Conservation (phyloP, 2,113 vertebrate species). For the Macquaria australasica region DNA sequence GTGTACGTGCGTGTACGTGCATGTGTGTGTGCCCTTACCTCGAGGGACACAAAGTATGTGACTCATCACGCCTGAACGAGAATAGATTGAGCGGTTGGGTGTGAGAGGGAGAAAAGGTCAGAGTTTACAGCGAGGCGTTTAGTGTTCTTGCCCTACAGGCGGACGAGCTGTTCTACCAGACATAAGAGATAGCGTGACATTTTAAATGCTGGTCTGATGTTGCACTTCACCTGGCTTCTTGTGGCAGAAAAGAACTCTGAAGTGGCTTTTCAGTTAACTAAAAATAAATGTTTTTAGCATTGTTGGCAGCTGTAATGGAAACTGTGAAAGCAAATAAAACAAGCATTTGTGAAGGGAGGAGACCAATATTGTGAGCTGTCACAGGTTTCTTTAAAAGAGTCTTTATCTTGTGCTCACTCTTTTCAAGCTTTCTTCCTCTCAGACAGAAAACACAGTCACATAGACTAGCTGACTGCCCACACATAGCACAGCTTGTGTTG, state of each 20-base stretch:
- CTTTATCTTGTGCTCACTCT: constrained; percentile 38
- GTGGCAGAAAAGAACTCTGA: constrained; percentile 36
- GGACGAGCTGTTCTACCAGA: constrained; percentile 39
- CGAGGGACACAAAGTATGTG: constrained; percentile 56
- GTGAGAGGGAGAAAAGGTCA: constrained; percentile 69
- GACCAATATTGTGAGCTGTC: constrained; percentile 44
- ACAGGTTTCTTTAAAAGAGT: constrained; percentile 27
- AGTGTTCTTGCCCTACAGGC: constrained; percentile 55
- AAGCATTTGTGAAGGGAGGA: constrained; percentile 43
- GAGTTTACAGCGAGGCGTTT: constrained; percentile 71
- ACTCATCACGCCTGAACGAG: constrained; percentile 67
- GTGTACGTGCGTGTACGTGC: background rate
- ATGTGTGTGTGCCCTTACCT: constrained; percentile 27
- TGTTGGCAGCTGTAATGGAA: constrained; percentile 57
- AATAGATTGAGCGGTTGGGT: constrained; percentile 60
- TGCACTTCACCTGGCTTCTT: constrained; percentile 51
- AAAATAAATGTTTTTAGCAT: constrained; percentile 58
- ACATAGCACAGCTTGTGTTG: constrained; percentile 71
- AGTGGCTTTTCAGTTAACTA: constrained; percentile 55
- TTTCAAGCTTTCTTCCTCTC: constrained; percentile 39
- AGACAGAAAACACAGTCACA: constrained; percentile 51
- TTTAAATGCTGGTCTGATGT: constrained; percentile 57
- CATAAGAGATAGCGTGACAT: constrained; percentile 61
- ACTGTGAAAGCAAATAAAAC: constrained; percentile 55
- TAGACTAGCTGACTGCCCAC: constrained; percentile 46